A percentile compares a stretch with the other conserved stretches of the same genome.
phyloP scores from a whole-genome alignment of 2,797 vertebrate genomes.

The Coilia nasus region DNA sequence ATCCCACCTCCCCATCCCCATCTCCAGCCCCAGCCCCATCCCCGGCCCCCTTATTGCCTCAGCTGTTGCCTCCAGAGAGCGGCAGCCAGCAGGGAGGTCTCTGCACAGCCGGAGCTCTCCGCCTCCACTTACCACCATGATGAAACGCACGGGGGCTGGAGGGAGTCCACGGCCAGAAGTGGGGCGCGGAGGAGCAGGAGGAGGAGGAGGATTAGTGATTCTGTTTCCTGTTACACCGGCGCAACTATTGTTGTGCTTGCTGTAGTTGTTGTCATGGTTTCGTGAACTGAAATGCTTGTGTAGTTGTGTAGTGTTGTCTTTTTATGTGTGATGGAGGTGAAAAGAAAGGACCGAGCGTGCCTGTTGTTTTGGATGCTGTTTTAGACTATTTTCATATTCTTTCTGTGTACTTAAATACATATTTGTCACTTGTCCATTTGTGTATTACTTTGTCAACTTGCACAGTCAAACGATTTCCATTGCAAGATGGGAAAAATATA shows the following conservation, averaged over 20 bases:
- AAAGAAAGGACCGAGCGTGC: background rate
- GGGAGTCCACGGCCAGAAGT: background rate
- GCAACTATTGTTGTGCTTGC: background rate
- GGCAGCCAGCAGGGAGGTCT: conserved; percentile 14
- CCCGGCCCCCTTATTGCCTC: background rate
- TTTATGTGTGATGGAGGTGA: background rate
- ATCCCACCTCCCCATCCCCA: conserved; percentile 31
- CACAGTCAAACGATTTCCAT: background rate
- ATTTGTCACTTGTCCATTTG: background rate
- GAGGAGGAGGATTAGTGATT: conserved; percentile 1
- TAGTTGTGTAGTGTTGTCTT: background rate
- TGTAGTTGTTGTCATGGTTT: background rate
- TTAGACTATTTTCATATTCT: background rate
- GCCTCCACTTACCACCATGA: conserved; percentile 14
- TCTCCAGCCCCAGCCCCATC: conserved; percentile 32
- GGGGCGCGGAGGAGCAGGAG: background rate
- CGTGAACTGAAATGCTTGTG: background rate
- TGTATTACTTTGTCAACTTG: background rate
- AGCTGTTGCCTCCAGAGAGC: conserved; percentile 26
- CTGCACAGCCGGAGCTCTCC: background rate
- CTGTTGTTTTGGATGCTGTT: background rate
- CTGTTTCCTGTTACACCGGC: background rate
- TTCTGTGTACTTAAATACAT: background rate
- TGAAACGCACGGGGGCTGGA: background rate
- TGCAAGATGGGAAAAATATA: background rate